Base-by-base conservation (phyloP, 2,797 vertebrate species). In the Rhodeus uyekii region DNA sequence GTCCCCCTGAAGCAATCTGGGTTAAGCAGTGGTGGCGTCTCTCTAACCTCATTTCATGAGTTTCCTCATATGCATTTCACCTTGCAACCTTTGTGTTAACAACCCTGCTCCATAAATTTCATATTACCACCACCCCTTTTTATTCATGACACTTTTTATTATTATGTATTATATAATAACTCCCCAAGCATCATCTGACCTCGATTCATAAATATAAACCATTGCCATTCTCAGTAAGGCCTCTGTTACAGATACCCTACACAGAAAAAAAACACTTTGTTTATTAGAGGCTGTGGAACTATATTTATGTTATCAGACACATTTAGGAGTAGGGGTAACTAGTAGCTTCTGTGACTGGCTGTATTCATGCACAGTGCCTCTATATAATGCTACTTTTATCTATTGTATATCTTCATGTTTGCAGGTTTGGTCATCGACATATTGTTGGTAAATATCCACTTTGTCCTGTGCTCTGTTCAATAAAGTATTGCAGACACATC, bases 131-230 rank as follows among this genome's bases (percentile, higher is more conserved):
- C 22, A 48, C 32, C 46, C 14, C 36, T 53, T 53, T 78, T n/a
- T 78, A 78, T 53, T 53, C 9, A 61, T 39, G 46, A 27, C 22
- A 55, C 50, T 39, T 65, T 13, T 78, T 78, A 67, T 78, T 67
- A 67, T 29, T 13, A 39, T 50, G 53, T 55, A 55, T 38, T 73
- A 73, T 36, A 74, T 38, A 55, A 78, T 53, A 67, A 67, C 46
- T 55, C 60, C 60, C 22, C 44, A 50, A 77, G 76, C 32, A 53
- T 53, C n/a, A 78, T 53, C 34, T 78, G 76, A 78, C 76, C 76
- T 78, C 10, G 3, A 67, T 39, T 78, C 76, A 39, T 78, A 55
- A 64, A 77, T 64, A 63, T 46, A 77, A 78, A 34, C 32, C 53
- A 55, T 38, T 55, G 22, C 3, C 29, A 78, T 38, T 9, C 50